Evolutionary conservation across 2,888 invertebrate genomes (phyloP).

Genomic region (Slavum lentiscoides): DNA sequence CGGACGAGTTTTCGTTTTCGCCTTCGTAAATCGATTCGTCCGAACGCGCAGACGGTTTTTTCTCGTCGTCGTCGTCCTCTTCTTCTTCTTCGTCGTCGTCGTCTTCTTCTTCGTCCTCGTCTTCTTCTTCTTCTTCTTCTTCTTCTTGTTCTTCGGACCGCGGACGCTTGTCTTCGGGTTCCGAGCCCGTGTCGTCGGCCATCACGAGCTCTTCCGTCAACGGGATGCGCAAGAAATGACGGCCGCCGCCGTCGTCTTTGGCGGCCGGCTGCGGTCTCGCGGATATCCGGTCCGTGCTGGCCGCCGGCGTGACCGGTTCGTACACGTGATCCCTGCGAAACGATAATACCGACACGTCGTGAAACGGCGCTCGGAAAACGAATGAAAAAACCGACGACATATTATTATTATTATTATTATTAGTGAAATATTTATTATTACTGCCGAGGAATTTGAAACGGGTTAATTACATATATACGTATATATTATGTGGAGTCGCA

Average conservation of each 20-base stretch:
- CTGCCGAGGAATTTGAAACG: background rate
- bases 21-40: slow-evolving; percentile 63
- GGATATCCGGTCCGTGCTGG: slow-evolving; percentile 60
- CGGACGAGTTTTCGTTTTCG: slow-evolving; percentile 67
- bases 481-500: background rate
- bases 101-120: slow-evolving; percentile 57
- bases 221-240: slow-evolving; percentile 57
- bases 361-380: too few species aligned
- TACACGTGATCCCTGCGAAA: slow-evolving; percentile 87
- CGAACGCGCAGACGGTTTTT: slow-evolving; percentile 61
- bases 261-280: slow-evolving; percentile 54
- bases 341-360: background rate
- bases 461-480: background rate
- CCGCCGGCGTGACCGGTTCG: slow-evolving; percentile 81
- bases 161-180: slow-evolving; percentile 60
- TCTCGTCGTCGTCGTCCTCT: slow-evolving; percentile 57
- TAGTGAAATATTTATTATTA: background rate
- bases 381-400: background rate
- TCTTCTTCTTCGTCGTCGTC: slow-evolving; percentile 61
- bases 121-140: slow-evolving; percentile 58
- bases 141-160: slow-evolving; percentile 55
- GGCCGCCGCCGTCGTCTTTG: slow-evolving; percentile 27
- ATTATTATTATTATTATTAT: too few species aligned
- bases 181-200: slow-evolving; percentile 58
- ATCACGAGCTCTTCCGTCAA: slow-evolving; percentile 56